Evolutionary conservation across 2,113 vertebrate genomes (phyloP).

Genomic region (Chloroceryle aenea): DNA sequence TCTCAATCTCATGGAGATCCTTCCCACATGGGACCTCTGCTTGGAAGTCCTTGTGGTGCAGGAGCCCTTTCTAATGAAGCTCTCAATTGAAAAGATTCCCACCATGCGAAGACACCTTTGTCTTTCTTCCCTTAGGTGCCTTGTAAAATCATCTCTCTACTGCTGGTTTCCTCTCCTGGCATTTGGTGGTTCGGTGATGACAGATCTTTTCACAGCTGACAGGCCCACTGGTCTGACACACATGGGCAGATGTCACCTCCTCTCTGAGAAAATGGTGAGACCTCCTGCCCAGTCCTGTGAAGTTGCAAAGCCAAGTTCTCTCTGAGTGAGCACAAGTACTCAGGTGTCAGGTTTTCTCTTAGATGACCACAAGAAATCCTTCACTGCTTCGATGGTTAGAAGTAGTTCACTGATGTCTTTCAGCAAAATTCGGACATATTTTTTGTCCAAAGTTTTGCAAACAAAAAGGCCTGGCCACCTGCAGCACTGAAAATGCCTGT

Average conservation of each 20-base stretch:
- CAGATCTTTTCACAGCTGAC: neutral
- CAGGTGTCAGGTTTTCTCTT: neutral
- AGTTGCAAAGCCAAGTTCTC: neutral
- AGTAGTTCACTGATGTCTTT: neutral
- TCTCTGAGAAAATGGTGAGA: neutral
- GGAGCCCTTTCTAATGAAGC: neutral
- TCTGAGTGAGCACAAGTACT: neutral
- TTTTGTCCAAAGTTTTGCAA: neutral
- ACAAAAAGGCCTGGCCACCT: neutral
- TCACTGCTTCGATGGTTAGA: neutral
- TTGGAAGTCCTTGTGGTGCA: neutral
- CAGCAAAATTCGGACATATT: neutral
- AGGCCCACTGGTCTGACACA: neutral
- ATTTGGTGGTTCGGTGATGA: neutral
- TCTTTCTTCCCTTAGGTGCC: neutral
- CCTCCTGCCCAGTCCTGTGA: neutral
- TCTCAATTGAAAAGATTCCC: neutral
- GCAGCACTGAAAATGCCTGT: neutral
- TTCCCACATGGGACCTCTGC: neutral
- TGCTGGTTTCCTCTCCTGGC: neutral
- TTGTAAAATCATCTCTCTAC: neutral
- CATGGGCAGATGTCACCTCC: neutral
- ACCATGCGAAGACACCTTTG: neutral
- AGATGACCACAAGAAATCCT: neutral
- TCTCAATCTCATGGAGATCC: neutral